Conservation (phyloP, 2,797 vertebrate genomes). For the Sebastes iracundus region DNA sequence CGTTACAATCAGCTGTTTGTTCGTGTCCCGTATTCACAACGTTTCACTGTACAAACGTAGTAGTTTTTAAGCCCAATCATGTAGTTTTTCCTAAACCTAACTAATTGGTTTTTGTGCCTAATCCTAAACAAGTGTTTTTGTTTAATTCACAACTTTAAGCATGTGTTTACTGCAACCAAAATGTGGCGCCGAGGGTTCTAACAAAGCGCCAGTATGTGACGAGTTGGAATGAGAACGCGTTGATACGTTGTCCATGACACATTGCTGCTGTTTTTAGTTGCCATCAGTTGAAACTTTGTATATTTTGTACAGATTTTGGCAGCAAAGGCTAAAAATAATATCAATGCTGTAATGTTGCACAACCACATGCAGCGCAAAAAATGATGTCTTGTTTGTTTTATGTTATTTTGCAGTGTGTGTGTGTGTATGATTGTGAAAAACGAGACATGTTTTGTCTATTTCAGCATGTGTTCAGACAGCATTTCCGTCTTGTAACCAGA, state of each 20-base stretch:
- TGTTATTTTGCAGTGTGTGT: conserved; percentile 23
- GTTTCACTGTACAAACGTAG: too few species aligned
- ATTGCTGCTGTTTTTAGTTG: neutral
- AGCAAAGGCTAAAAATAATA: neutral
- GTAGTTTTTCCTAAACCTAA: too few species aligned
- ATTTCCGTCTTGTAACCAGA: conserved; percentile 84
- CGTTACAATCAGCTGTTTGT: too few species aligned
- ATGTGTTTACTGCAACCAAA: too few species aligned
- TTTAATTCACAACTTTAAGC: too few species aligned
- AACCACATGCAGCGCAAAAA: neutral
- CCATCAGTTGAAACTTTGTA: neutral
- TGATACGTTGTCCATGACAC: neutral
- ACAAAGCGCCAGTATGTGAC: too few species aligned
- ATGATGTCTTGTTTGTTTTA: conserved; percentile 28
- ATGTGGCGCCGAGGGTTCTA: too few species aligned
- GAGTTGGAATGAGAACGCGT: too few species aligned
- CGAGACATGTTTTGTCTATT: conserved; percentile 87
- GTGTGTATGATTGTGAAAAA: conserved; percentile 63
- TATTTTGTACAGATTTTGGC: neutral
- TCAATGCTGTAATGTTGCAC: neutral
- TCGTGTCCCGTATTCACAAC: too few species aligned
- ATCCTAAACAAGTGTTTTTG: too few species aligned
- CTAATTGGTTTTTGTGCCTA: too few species aligned
- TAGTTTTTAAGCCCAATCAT: too few species aligned
- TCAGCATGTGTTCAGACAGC: conserved; percentile 83